Evolutionary conservation across 1,140 invertebrate species (phyloP), one percentile per base, ranked within the genome.

Genomic region (Druon quercuslanigerum): DNA sequence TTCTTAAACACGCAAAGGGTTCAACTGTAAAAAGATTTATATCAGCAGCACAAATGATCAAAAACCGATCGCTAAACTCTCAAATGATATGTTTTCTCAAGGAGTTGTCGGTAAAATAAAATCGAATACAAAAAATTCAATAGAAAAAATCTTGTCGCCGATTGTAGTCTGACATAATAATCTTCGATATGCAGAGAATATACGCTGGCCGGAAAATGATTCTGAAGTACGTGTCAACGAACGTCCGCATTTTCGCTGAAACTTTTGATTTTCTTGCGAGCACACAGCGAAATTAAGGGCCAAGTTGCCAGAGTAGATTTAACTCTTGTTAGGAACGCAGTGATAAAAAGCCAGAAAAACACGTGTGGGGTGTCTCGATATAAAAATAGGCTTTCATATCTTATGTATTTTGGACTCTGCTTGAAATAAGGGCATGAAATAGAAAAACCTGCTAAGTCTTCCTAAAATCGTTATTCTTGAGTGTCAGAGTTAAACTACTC

Each of bases 131-230:
- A 60, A 11, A 72, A 46, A 66, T 33, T 4, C 3, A 66, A 40
- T 54, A 54, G 6, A 54, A 54, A 54, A 54, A 54, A 54, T 76
- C 20, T 66, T 54, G 52, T 54, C 17, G n/a, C 52, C 52, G 52
- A 54, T 54, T 54, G n/a, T 16, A 54, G 54, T 46, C 46, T 14
- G 52, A 54, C 52, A 54, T 54, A 40, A 66, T n/a, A n/a, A n/a
- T 5, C 60, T 66, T 66, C 60, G 60, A 66, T 66, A 66, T 46
- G 60, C 60, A 81, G 78, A 85, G 82, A 83, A 82, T 87, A 79
- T 85, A 84, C 83, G 84, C 82, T 84, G 81, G 83, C 82, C 85
- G 83, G 84, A 85, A 85, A 87, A 84, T 66, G 60, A 66, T 66
- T 66, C 60, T 66, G 60, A 46, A 66, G 60, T 66, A 46, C 60